A percentile compares a stretch with the other conserved stretches of the same genome.
Conservation (phyloP, 2,888 invertebrate species). For the Lasiommata megera region DNA sequence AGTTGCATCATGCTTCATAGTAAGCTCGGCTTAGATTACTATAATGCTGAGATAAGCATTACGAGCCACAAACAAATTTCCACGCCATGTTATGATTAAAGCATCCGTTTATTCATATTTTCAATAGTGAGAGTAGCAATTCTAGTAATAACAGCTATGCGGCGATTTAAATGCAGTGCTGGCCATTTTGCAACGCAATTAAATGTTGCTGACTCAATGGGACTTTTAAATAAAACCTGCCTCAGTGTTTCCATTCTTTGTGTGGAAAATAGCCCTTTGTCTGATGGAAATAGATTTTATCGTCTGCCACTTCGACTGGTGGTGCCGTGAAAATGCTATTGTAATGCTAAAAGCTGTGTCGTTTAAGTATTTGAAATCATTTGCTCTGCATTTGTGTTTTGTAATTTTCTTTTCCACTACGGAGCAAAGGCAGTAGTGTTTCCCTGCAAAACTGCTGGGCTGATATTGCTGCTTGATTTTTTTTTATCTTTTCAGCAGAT, state of each 20-base stretch:
- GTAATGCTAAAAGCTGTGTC: slow-evolving; percentile 14
- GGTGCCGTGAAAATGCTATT: slow-evolving; percentile 17
- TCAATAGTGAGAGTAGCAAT: slow-evolving; percentile 23
- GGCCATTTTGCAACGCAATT: slow-evolving; percentile 50
- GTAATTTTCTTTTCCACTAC: neutral
- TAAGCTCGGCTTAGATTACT: no score
- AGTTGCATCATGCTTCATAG: no score
- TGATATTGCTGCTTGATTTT: no score
- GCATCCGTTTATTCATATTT: slow-evolving; percentile 17
- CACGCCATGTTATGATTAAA: slow-evolving; percentile 6
- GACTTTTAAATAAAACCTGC: slow-evolving; percentile 46
- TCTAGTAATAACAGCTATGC: slow-evolving; percentile 38
- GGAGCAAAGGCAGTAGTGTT: neutral
- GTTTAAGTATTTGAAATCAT: slow-evolving; percentile 14
- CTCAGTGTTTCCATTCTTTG: slow-evolving; percentile 39
- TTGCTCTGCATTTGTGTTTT: slow-evolving; percentile 7
- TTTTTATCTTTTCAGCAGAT: no score
- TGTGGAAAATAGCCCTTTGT: slow-evolving; percentile 30
- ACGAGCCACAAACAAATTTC: slow-evolving; percentile 1
- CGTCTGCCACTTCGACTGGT: slow-evolving; percentile 20
- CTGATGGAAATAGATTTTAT: slow-evolving; percentile 33
- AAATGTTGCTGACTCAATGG: slow-evolving; percentile 62
- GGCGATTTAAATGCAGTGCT: slow-evolving; percentile 52
- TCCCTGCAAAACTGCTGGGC: no score
- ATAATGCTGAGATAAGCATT: neutral